Evolutionary conservation across 2,888 invertebrate species (phyloP).

Genomic region (Drosophila mercatorum): DNA sequence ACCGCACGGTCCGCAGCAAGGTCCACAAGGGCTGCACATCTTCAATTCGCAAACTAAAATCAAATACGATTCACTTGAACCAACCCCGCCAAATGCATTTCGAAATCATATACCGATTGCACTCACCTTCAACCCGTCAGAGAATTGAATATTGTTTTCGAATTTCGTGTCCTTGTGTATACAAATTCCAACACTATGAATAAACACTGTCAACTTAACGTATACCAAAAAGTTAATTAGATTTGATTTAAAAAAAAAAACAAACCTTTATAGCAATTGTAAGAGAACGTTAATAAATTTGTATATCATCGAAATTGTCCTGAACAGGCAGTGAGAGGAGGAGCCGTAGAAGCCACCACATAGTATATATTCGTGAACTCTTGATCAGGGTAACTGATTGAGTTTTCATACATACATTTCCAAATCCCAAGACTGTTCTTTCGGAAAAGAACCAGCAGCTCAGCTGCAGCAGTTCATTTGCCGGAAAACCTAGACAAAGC

Average conservation of each 20-base stretch:
- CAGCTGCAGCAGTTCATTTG: slow-evolving; percentile 38
- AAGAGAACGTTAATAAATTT: neutral
- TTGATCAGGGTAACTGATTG: too few species aligned
- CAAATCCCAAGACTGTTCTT: slow-evolving; percentile 9
- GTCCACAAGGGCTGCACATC: slow-evolving; percentile 62
- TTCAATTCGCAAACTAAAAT: slow-evolving; percentile 37
- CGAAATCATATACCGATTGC: neutral
- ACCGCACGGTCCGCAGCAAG: slow-evolving; percentile 25
- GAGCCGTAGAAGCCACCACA: too few species aligned
- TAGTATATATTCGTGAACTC: too few species aligned
- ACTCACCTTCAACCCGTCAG: slow-evolving; percentile 65
- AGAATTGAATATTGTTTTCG: slow-evolving; percentile 52
- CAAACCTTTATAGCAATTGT: neutral
- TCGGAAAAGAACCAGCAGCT: slow-evolving; percentile 29
- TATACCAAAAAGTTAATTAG: neutral
- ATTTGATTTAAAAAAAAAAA: neutral
- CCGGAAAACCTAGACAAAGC: slow-evolving; percentile 14
- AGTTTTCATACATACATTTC: too few species aligned
- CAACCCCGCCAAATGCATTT: neutral
- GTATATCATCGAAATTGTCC: too few species aligned
- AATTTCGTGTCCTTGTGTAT: slow-evolving; percentile 28
- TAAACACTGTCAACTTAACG: slow-evolving; percentile 10
- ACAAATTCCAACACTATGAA: neutral
- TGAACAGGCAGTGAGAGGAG: too few species aligned
- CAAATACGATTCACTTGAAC: neutral